A percentile compares a stretch with the other conserved stretches of the same genome.
Conservation (phyloP, 2,888 invertebrate genomes). For the Icerya purchasi region DNA sequence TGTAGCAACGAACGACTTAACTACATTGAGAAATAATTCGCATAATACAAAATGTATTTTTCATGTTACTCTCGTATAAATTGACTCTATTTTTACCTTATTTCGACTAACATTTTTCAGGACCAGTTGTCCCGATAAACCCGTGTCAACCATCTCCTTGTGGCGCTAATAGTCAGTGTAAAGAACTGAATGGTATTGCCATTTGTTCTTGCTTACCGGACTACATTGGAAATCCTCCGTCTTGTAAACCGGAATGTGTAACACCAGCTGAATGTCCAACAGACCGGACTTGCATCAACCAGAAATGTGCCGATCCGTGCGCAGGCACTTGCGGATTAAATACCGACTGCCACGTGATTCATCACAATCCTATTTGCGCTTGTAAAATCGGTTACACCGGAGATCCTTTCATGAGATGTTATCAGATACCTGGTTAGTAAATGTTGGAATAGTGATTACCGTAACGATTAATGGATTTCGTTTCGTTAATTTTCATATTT, state of each 20-base stretch:
- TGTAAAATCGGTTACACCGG: slow-evolving; percentile 26
- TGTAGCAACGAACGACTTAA: too few relatives aligned
- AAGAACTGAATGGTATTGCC: slow-evolving; percentile 36
- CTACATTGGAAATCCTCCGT: slow-evolving; percentile 51
- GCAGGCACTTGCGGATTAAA: slow-evolving; percentile 24
- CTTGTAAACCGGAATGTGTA: slow-evolving; percentile 29
- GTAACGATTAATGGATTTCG: too few relatives aligned
- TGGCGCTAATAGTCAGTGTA: slow-evolving; percentile 31
- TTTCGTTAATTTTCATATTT: too few relatives aligned
- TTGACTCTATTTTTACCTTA: too few relatives aligned
- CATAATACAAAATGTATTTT: too few relatives aligned
- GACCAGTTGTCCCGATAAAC: slow-evolving; percentile 14
- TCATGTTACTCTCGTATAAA: too few relatives aligned
- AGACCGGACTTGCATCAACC: slow-evolving; percentile 32
- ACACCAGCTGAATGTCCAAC: slow-evolving; percentile 30
- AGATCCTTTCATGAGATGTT: slow-evolving; percentile 21
- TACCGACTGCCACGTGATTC: slow-evolving; percentile 27
- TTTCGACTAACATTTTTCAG: slow-evolving; percentile 6
- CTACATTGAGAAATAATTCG: too few relatives aligned
- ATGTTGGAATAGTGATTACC: too few relatives aligned
- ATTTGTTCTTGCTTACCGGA: slow-evolving; percentile 57
- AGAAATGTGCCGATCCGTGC: slow-evolving; percentile 28
- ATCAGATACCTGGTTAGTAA: slow-evolving; percentile 18
- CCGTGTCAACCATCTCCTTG: slow-evolving; percentile 26
- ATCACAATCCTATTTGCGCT: slow-evolving; percentile 29